Evolutionary conservation across 2,888 invertebrate genomes (phyloP).

Genomic region (Drosophila borealis): DNA sequence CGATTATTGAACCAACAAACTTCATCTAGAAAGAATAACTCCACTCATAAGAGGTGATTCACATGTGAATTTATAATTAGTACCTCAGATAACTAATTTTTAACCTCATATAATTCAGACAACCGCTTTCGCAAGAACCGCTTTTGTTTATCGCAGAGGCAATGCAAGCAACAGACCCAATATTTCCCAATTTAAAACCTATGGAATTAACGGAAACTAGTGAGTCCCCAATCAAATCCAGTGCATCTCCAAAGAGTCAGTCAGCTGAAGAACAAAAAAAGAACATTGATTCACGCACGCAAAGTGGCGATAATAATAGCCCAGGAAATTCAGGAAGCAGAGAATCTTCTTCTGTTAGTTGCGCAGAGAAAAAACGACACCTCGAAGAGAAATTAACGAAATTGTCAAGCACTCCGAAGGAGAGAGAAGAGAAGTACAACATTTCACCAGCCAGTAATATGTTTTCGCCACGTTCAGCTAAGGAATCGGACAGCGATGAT

Average conservation of each 20-base stretch:
- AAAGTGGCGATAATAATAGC: background rate
- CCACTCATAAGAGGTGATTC: background rate
- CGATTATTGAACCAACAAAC: background rate
- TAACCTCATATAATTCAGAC: background rate
- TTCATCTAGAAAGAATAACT: too few relatives aligned
- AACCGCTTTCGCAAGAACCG: background rate
- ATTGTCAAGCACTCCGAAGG: slow-evolving; percentile 1
- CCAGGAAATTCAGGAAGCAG: background rate
- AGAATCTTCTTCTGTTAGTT: background rate
- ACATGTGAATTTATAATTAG: background rate
- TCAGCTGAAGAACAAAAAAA: background rate
- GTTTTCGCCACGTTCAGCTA: background rate
- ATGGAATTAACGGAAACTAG: background rate
- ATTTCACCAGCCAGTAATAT: background rate
- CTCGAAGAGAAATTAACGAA: slow-evolving; percentile 26
- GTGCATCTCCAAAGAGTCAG: too few relatives aligned
- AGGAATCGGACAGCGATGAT: slow-evolving; percentile 26
- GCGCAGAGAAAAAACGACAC: background rate
- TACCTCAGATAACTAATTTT: background rate
- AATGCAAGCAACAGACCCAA: slow-evolving; percentile 8
- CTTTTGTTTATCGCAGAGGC: slow-evolving; percentile 25
- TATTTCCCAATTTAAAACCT: background rate
- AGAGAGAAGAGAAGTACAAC: background rate
- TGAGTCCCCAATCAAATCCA: background rate
- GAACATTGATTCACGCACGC: background rate